A percentile compares a stretch with the other conserved stretches of the same genome.
Conservation (phyloP, 2,797 vertebrate species). For the Melanotaenia maccullochi region DNA sequence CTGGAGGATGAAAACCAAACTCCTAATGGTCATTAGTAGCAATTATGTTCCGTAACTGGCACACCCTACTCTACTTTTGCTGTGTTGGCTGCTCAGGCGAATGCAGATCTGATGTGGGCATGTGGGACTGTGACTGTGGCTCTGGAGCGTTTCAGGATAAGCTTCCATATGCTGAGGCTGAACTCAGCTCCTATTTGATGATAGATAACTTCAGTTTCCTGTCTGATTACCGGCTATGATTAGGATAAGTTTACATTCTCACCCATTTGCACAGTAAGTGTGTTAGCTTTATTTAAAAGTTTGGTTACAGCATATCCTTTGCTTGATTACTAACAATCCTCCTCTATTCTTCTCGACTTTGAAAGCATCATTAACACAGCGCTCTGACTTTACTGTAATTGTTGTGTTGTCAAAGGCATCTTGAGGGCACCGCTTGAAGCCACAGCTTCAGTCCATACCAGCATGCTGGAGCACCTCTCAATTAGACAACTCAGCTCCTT, state of each 20-base stretch:
- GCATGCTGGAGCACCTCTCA: constrained; percentile 49
- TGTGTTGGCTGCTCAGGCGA: constrained; percentile 52
- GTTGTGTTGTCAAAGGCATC: constrained; percentile 65
- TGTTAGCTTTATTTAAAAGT: constrained; percentile 39
- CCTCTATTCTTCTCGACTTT: constrained; percentile 25
- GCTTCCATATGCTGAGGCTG: constrained; percentile 12
- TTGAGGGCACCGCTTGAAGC: constrained; percentile 58
- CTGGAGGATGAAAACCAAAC: constrained; percentile 83
- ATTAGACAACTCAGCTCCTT: constrained; percentile 75
- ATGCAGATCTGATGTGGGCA: constrained; percentile 41
- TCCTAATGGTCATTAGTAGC: constrained; percentile 88
- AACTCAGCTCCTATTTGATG: constrained; percentile 37
- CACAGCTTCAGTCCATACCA: constrained; percentile 39
- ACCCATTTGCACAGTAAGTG: background rate
- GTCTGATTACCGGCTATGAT: constrained; percentile 51
- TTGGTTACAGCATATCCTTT: constrained; percentile 14
- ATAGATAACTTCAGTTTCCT: constrained; percentile 62
- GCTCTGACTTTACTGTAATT: constrained; percentile 59
- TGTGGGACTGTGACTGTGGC: constrained; percentile 47
- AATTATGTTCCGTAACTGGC: constrained; percentile 82
- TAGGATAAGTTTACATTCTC: constrained; percentile 33
- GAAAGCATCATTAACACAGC: constrained; percentile 57
- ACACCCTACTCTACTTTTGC: constrained; percentile 68
- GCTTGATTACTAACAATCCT: constrained; percentile 27
- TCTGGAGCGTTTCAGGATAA: constrained; percentile 40